Evolutionary conservation across 2,797 vertebrate genomes (phyloP).

Genomic region (Nannoperca obscura): DNA sequence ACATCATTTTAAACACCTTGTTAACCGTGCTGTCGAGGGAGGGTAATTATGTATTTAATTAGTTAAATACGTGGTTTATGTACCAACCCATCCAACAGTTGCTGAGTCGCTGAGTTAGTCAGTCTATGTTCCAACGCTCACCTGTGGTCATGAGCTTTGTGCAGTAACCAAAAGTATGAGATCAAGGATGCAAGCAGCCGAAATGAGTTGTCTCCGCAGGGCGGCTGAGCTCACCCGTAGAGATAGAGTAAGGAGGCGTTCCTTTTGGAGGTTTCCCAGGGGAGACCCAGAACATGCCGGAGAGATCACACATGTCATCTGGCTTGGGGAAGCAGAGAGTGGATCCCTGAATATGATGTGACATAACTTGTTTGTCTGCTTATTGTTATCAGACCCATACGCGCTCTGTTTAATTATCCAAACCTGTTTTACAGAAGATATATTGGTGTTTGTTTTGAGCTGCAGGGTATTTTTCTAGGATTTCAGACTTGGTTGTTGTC

Average conservation of each 20-base stretch:
- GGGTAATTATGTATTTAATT: not conserved
- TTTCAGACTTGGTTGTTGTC: not conserved
- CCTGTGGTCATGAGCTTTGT: no score
- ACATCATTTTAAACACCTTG: not conserved
- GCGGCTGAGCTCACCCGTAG: not conserved
- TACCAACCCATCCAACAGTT: not conserved
- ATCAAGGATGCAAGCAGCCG: not conserved
- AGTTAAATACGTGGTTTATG: no score
- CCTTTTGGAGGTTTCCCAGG: not conserved
- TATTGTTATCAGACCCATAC: not conserved
- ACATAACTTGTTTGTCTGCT: constrained; percentile 4
- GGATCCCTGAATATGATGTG: not conserved
- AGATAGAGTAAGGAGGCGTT: not conserved
- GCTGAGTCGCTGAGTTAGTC: no score
- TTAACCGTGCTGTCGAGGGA: not conserved
- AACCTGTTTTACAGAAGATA: not conserved
- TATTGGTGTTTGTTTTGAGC: not conserved
- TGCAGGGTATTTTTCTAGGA: not conserved
- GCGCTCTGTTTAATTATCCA: constrained; percentile 1
- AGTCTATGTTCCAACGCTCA: not conserved
- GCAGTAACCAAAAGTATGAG: not conserved
- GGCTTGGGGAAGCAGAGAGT: no score
- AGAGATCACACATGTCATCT: not conserved
- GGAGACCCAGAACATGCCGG: no score
- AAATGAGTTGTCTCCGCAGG: not conserved